These are phyloP conservation scores for Sphinx pinastri DNA, from an alignment of 2,888 invertebrate species.

Conservation along the genomic window DNA sequence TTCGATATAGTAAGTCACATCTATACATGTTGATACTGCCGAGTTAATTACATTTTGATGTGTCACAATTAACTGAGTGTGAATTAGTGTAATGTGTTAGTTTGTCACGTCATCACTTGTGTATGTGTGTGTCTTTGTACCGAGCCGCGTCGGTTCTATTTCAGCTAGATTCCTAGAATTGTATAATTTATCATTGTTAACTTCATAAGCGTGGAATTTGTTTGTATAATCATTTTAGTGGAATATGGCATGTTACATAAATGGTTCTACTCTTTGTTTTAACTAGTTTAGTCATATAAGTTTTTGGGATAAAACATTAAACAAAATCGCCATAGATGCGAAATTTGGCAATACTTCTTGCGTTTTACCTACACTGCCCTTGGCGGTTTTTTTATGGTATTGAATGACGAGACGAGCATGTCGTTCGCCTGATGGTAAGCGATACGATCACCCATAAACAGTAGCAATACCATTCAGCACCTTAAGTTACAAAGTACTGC, in stretches of 20 bases:
- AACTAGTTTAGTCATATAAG: not conserved
- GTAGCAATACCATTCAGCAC: too few relatives aligned
- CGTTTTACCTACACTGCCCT: not conserved
- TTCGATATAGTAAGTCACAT: too few relatives aligned
- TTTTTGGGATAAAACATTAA: not conserved
- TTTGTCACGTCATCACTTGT: constrained; percentile 33
- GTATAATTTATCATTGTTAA: constrained; percentile 13
- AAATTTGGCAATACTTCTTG: too few relatives aligned
- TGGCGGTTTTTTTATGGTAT: too few relatives aligned
- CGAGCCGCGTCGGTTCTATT: not conserved
- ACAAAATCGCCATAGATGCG: too few relatives aligned
- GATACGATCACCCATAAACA: too few relatives aligned
- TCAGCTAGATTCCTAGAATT: constrained; percentile 8
- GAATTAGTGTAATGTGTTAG: constrained; percentile 43
- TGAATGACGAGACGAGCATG: too few relatives aligned
- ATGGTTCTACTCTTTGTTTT: not conserved
- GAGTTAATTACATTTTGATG: constrained; percentile 49
- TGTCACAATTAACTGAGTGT: constrained; percentile 46
- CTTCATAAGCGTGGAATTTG: constrained; percentile 11
- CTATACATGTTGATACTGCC: constrained; percentile 35
- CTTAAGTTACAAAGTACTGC: too few relatives aligned
- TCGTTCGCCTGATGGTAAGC: too few relatives aligned
- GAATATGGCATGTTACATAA: not conserved
- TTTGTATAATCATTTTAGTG: constrained; percentile 18
- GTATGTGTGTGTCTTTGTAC: constrained; percentile 1